Evolutionary conservation across 2,113 vertebrate species (phyloP).

Genomic region (Nothocercus nigrocapillus): DNA sequence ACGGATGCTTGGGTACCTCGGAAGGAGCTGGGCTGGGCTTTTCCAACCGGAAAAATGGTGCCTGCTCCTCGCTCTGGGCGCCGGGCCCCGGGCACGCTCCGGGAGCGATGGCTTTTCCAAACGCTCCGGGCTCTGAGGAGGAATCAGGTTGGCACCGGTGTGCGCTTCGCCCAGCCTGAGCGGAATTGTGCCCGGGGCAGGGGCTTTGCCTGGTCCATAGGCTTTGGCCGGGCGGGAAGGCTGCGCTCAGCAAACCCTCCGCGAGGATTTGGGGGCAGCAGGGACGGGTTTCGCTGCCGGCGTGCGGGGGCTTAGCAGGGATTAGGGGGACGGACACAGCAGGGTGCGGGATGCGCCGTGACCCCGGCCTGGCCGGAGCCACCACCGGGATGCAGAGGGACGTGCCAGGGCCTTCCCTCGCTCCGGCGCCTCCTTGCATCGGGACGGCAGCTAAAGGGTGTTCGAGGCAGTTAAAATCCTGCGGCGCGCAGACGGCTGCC

Average conservation of each 20-base stretch:
- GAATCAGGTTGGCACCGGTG: conserved; percentile 1
- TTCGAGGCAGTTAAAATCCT: conserved; percentile 21
- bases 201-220: conserved; percentile 59
- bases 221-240: conserved; percentile 43
- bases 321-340: conserved; percentile 26
- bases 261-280: conserved; percentile 65
- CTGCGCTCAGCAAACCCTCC: conserved; percentile 60
- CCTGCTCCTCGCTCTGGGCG: neutral
- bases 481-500: conserved; percentile 46
- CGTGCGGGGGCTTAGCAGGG: conserved; percentile 48
- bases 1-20: neutral
- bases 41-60: neutral
- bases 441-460: neutral
- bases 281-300: conserved; percentile 56
- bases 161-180: neutral
- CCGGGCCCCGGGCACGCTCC: neutral
- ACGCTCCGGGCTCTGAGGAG: conserved; percentile 30
- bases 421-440: neutral
- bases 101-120: conserved; percentile 28
- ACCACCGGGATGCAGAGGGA: accelerated
- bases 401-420: neutral
- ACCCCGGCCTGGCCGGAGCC: accelerated
- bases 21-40: neutral
- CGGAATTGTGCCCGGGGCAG: conserved; percentile 57
- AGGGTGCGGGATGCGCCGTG: neutral